Conservation (phyloP, 1,140 invertebrate genomes). For the Drosophila pachea region DNA sequence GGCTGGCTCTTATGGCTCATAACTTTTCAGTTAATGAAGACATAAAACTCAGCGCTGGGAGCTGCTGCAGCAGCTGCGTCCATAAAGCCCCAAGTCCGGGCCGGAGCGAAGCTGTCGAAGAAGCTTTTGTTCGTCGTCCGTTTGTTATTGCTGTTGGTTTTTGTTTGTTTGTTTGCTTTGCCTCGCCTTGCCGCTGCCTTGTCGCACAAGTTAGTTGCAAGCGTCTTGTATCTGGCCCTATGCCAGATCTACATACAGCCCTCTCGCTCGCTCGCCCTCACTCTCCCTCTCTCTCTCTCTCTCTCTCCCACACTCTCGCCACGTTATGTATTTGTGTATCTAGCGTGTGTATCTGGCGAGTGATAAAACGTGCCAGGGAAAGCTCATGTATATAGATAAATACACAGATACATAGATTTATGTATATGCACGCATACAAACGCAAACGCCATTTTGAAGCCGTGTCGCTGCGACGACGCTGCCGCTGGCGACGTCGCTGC, state of each 20-base stretch:
- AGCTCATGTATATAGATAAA: slow-evolving; percentile 11
- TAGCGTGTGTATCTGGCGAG: slow-evolving; percentile 40
- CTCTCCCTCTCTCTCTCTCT: too few relatives aligned
- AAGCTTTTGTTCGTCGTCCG: slow-evolving; percentile 25
- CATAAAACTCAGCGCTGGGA: slow-evolving; percentile 67
- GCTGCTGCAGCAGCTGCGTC: slow-evolving; percentile 62
- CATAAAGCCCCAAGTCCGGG: slow-evolving; percentile 42
- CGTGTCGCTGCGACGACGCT: slow-evolving; percentile 7
- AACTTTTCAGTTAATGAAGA: slow-evolving; percentile 78
- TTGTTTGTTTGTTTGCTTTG: slow-evolving; percentile 34
- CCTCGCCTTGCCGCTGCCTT: background rate
- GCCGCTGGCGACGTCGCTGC: slow-evolving; percentile 31
- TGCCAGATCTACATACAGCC: slow-evolving; percentile 12
- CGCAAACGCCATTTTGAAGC: slow-evolving; percentile 63
- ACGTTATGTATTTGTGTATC: slow-evolving; percentile 9
- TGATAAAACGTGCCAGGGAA: slow-evolving; percentile 44
- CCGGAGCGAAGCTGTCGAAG: slow-evolving; percentile 25
- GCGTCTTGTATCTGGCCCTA: slow-evolving; percentile 29
- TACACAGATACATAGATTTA: background rate
- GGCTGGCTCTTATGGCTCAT: slow-evolving; percentile 61
- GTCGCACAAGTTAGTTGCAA: slow-evolving; percentile 68
- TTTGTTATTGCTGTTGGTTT: slow-evolving; percentile 36
- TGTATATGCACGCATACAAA: slow-evolving; percentile 12
- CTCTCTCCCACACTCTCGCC: too few relatives aligned
- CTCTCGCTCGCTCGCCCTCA: too few relatives aligned